Base-by-base conservation (phyloP, 2,113 vertebrate species). In the Pelecanoides urinatrix region DNA sequence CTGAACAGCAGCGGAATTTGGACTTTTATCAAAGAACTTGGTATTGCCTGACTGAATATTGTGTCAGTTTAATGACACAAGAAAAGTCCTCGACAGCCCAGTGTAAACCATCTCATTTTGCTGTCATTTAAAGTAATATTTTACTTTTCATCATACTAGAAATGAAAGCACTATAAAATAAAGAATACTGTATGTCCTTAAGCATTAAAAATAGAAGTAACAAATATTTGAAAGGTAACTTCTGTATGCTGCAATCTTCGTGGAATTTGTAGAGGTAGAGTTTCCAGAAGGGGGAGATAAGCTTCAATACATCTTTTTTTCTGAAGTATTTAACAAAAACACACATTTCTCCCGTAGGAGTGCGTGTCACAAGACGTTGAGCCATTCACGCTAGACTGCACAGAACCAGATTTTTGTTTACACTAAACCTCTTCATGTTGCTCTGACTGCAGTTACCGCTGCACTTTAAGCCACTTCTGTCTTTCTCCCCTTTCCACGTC, bases 201-300 rank as follows among this genome's bases (percentile, higher is more conserved):
- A 56, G 11, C 30, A 21, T 53, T 73, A 59, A 42, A 47, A 76
- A 11, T 8, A n/a, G 7, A 84, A 78, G 36, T 15, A 71, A 38
- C 22, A 29, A 53, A 29, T 38, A 14, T 22, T 71, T 63, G 58
- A 55, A n/a, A 52, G 14, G 2, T 23, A 36, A 45, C 7, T 66
- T 70, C 20, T 44, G 30, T 11, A 16, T 8, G 9, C 14, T 30
- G 29, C 58, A 25, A 4, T 40, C 53, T 38, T 17, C 0, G 0
- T 22, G 32, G 38, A 8, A 27, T 67, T 82, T 73, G 17, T 36
- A 53, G 86, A 56, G 11, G 30, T 4, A 22, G 40, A 29, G 13
- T 73, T 92, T 96, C 87, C 93, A 90, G 90, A 65, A 88, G 92
- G 45, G 62, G 85, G 81, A 92, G 82, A 55, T 83, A 95, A 67